Evolutionary conservation across 2,113 vertebrate species (phyloP).

Genomic region (Crotalus tigris): DNA sequence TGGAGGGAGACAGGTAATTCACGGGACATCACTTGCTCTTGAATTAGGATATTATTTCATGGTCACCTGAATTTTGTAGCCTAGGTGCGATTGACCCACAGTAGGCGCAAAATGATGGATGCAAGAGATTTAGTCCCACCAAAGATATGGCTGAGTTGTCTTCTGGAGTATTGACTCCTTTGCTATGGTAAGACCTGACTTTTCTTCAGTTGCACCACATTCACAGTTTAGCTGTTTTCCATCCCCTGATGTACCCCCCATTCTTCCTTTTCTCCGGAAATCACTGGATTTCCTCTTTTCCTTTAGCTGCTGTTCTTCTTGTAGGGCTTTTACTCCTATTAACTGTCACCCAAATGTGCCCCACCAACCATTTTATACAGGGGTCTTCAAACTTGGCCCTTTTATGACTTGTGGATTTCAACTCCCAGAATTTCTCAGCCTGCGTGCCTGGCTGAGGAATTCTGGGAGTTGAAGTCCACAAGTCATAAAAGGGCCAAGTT

Average conservation of each 20-base stretch:
- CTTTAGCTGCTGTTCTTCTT: neutral
- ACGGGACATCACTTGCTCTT: neutral
- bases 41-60: neutral
- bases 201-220: neutral
- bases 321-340: neutral
- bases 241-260: neutral
- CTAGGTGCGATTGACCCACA: neutral
- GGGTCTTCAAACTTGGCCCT: too few relatives aligned
- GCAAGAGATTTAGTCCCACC: neutral
- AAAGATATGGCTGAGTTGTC: neutral
- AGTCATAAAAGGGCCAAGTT: too few relatives aligned
- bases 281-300: neutral
- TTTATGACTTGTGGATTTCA: too few relatives aligned
- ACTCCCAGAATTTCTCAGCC: too few relatives aligned
- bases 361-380: neutral
- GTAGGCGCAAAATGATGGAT: neutral
- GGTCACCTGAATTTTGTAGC: neutral
- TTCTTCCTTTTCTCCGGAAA: neutral
- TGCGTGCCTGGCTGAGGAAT: too few relatives aligned
- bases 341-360: neutral
- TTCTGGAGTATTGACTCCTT: neutral
- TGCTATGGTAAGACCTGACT: neutral
- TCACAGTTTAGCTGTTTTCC: neutral
- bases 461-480: too few relatives aligned
- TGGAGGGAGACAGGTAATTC: neutral